Percentiles rank a stretch among this genome's conserved stretches.
Evolutionary conservation across 2,113 vertebrate genomes (phyloP).

Genomic region (Eira barbara): DNA sequence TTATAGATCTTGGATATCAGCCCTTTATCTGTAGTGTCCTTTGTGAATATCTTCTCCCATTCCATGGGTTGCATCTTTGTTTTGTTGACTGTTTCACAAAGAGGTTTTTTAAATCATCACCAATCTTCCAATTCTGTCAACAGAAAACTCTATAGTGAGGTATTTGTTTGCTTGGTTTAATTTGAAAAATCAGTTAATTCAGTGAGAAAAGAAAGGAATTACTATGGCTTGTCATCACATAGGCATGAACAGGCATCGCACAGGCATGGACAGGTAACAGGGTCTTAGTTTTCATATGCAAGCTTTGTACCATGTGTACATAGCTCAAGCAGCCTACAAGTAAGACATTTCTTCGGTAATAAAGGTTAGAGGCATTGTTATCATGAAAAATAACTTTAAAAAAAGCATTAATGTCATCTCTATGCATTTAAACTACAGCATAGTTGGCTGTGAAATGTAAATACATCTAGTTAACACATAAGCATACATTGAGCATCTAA

Average conservation of each 20-base stretch:
- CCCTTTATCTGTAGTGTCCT: no score
- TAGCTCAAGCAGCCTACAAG: not conserved
- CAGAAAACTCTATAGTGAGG: not conserved
- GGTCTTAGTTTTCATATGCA: not conserved
- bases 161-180: not conserved
- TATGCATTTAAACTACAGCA: not conserved
- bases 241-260: not conserved
- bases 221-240: not conserved
- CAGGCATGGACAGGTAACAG: not conserved
- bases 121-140: not conserved
- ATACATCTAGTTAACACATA: conserved; percentile 50
- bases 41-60: no score
- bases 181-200: conserved; percentile 27
- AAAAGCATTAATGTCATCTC: not conserved
- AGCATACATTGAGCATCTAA: conserved; percentile 23
- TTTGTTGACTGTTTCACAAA: no score
- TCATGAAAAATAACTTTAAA: not conserved
- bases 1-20: no score
- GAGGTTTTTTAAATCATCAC: not conserved
- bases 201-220: not conserved
- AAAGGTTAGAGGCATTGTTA: not conserved
- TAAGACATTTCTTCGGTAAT: not conserved
- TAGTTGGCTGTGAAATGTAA: conserved; percentile 6
- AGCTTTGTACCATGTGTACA: not conserved
- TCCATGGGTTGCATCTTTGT: no score